Evolutionary conservation across 2,888 invertebrate genomes (phyloP).

Genomic region (Orthosia cruda): DNA sequence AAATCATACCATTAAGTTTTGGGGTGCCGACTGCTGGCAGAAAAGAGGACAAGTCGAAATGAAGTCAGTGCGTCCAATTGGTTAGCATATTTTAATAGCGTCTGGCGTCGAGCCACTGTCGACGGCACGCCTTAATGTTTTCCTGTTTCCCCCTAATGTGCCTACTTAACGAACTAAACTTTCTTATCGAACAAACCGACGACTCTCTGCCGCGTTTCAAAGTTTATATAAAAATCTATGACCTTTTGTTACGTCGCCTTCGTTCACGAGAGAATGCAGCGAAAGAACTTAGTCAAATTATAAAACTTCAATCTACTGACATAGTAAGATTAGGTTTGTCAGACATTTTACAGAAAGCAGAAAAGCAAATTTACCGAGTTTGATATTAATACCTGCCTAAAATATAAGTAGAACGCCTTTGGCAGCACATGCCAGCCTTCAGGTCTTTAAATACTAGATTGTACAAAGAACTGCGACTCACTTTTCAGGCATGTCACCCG

Average conservation of each 20-base stretch:
- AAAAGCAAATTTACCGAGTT: neutral
- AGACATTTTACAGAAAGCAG: slow-evolving; percentile 5
- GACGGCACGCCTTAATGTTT: too few relatives aligned
- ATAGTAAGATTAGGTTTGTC: slow-evolving; percentile 11
- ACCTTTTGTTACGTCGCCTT: slow-evolving; percentile 70
- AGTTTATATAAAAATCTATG: slow-evolving; percentile 83
- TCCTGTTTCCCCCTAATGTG: too few relatives aligned
- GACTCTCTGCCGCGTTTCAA: slow-evolving; percentile 81
- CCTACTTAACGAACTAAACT: slow-evolving; percentile 90
- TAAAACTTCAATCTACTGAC: slow-evolving; percentile 37
- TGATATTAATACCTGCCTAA: neutral
- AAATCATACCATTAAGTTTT: slow-evolving; percentile 81
- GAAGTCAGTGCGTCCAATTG: slow-evolving; percentile 86
- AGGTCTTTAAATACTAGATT: slow-evolving; percentile 7
- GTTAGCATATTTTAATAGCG: slow-evolving; percentile 89
- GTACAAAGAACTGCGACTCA: neutral
- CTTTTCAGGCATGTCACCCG: slow-evolving; percentile 20
- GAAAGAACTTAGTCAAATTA: slow-evolving; percentile 48
- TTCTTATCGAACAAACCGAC: slow-evolving; percentile 89
- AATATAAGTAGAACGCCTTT: neutral
- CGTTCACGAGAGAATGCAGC: slow-evolving; percentile 70
- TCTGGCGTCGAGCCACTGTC: slow-evolving; percentile 88
- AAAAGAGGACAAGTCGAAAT: slow-evolving; percentile 77
- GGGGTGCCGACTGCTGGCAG: slow-evolving; percentile 68
- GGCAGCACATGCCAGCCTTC: neutral